These are phyloP conservation scores for Chloroclystis v-ata DNA, from an alignment of 2,888 invertebrate genomes.

Conservation along the genomic window DNA sequence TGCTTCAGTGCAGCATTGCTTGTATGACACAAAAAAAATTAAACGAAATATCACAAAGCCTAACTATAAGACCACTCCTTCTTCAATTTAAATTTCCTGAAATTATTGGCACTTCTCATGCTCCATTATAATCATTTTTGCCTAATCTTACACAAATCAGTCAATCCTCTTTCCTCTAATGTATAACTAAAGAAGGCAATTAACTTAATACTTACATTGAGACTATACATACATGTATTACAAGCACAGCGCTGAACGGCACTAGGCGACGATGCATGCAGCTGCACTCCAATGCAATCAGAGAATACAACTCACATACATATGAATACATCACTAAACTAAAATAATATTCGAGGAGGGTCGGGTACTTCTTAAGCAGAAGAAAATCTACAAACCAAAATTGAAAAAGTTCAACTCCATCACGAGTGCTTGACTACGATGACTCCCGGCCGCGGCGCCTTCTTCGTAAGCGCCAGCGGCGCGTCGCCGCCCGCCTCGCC, in stretches of 20 bases:
- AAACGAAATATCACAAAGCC: constrained; percentile 48
- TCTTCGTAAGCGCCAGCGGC: constrained; percentile 80
- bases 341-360: constrained; percentile 75
- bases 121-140: constrained; percentile 45
- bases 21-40: constrained; percentile 29
- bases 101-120: constrained; percentile 63
- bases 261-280: constrained; percentile 52
- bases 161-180: constrained; percentile 56
- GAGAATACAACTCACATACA: constrained; percentile 71
- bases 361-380: constrained; percentile 57
- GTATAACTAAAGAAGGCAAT: constrained; percentile 51
- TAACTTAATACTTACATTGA: constrained; percentile 60
- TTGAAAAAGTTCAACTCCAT: constrained; percentile 64
- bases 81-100: constrained; percentile 34
- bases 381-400: constrained; percentile 48
- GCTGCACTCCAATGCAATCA: constrained; percentile 53
- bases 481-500: constrained; percentile 83
- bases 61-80: constrained; percentile 38
- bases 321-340: constrained; percentile 72
- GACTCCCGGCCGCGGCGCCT: constrained; percentile 88
- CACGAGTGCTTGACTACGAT: constrained; percentile 93
- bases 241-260: constrained; percentile 67
- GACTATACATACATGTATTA: constrained; percentile 48
- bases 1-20: constrained; percentile 43
- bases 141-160: constrained; percentile 62